A percentile compares a stretch with the other conserved stretches of the same genome.
Evolutionary conservation across 2,113 vertebrate species (phyloP).

Genomic region (Mormyrus lacerda): DNA sequence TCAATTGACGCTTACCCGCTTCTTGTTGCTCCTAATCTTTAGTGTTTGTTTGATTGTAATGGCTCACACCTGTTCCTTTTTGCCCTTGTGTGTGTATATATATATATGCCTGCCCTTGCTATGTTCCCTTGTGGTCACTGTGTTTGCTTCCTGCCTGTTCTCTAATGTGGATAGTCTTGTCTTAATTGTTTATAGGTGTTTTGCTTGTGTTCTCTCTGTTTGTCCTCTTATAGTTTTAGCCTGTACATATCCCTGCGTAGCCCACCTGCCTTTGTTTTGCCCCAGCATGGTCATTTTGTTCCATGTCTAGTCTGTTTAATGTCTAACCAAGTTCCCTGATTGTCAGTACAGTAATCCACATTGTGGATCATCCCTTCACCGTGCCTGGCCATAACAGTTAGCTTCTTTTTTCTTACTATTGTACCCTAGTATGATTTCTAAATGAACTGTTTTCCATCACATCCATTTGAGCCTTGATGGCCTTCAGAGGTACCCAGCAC

Average conservation of each 20-base stretch:
- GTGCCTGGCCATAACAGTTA: background rate
- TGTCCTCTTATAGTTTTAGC: background rate
- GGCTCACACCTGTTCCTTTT: background rate
- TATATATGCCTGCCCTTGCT: background rate
- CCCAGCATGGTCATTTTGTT: background rate
- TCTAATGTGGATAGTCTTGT: background rate
- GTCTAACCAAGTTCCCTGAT: background rate
- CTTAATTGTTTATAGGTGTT: background rate
- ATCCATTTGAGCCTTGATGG: background rate
- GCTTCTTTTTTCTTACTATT: background rate
- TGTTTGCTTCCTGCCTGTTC: background rate
- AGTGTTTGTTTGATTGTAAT: background rate
- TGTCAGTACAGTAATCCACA: background rate
- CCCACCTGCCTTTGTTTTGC: background rate
- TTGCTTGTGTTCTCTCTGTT: background rate
- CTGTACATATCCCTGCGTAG: background rate
- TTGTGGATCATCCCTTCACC: background rate
- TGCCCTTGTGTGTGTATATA: background rate
- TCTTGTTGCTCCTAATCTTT: background rate
- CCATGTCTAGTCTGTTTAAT: background rate
- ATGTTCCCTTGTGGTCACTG: background rate
- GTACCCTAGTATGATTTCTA: background rate
- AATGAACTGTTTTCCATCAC: background rate
- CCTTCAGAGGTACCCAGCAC: background rate
- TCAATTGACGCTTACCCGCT: background rate